phyloP scores from a whole-genome alignment of 2,113 vertebrate species.

The Ranitomeya imitator region DNA sequence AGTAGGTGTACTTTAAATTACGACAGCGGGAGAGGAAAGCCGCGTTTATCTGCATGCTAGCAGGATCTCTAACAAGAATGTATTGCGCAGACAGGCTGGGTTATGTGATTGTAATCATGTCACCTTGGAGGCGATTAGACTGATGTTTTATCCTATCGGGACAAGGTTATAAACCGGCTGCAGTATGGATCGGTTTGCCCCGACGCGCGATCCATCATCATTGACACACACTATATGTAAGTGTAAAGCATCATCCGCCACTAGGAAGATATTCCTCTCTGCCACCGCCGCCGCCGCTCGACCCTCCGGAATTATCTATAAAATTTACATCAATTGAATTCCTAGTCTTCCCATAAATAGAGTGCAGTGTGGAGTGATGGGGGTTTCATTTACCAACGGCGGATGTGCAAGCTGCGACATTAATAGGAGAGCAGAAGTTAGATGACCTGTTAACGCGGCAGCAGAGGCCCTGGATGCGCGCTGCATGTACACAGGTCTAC shows the following conservation, averaged over 20 bases:
- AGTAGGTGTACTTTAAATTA: not conserved
- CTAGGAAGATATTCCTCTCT: not conserved
- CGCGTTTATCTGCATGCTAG: not conserved
- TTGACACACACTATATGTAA: constrained; percentile 32
- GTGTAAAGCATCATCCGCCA: constrained; percentile 2
- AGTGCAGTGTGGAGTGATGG: not conserved
- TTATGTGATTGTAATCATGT: constrained; percentile 29
- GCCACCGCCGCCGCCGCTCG: not conserved
- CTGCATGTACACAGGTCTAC: constrained; percentile 23
- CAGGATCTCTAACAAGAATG: constrained; percentile 1
- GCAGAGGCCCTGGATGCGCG: constrained; percentile 5
- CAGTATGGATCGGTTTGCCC: not conserved
- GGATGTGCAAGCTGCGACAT: constrained; percentile 18
- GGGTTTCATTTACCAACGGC: constrained; percentile 30
- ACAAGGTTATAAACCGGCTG: constrained; percentile 25
- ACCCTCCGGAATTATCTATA: not conserved
- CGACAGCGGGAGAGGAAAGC: not conserved
- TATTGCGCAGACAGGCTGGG: not conserved
- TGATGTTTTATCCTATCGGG: constrained; percentile 28
- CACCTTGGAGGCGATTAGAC: constrained; percentile 43
- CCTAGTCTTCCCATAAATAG: constrained; percentile 19
- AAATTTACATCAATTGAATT: constrained; percentile 47
- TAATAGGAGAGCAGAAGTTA: constrained; percentile 23
- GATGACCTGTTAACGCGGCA: constrained; percentile 32
- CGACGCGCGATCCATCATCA: constrained; percentile 20